These are phyloP conservation scores for Brotogeris chrysoptera DNA, from an alignment of 2,797 vertebrate species.

Conservation along the genomic window DNA sequence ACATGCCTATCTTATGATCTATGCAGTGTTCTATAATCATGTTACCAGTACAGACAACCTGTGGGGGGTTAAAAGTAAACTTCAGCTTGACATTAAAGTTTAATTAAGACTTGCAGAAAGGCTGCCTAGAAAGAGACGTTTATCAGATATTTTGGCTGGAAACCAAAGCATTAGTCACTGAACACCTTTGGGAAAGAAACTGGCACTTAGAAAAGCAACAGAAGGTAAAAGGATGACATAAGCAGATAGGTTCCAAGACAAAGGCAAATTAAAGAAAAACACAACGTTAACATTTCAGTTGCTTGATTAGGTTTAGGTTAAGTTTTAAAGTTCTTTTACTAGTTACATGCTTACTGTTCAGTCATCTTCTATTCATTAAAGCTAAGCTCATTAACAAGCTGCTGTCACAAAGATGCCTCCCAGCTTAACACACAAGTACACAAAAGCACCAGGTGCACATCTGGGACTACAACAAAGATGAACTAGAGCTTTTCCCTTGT, in stretches of 20 bases:
- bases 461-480: slow-evolving; percentile 74
- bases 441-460: slow-evolving; percentile 81
- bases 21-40: background rate
- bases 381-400: slow-evolving; percentile 57
- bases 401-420: slow-evolving; percentile 33
- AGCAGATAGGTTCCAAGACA: slow-evolving; percentile 74
- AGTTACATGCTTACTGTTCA: background rate
- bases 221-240: slow-evolving; percentile 76
- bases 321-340: slow-evolving; percentile 42
- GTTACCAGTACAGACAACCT: slow-evolving; percentile 27
- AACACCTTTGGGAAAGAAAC: slow-evolving; percentile 81
- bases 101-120: slow-evolving; percentile 79
- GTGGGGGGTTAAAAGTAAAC: slow-evolving; percentile 71
- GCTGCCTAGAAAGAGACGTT: slow-evolving; percentile 79
- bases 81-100: slow-evolving; percentile 79
- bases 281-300: slow-evolving; percentile 61
- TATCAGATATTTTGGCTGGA: slow-evolving; percentile 81
- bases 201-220: slow-evolving; percentile 80
- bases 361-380: background rate
- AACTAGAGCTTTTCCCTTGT: slow-evolving; percentile 53
- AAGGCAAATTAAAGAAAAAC: slow-evolving; percentile 70
- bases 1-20: background rate
- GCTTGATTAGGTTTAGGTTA: slow-evolving; percentile 41
- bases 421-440: slow-evolving; percentile 53
- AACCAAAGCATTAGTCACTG: slow-evolving; percentile 83